A percentile compares a stretch with the other conserved stretches of the same genome.
Evolutionary conservation across 2,888 invertebrate species (phyloP).

Genomic region (Mimas tiliae): DNA sequence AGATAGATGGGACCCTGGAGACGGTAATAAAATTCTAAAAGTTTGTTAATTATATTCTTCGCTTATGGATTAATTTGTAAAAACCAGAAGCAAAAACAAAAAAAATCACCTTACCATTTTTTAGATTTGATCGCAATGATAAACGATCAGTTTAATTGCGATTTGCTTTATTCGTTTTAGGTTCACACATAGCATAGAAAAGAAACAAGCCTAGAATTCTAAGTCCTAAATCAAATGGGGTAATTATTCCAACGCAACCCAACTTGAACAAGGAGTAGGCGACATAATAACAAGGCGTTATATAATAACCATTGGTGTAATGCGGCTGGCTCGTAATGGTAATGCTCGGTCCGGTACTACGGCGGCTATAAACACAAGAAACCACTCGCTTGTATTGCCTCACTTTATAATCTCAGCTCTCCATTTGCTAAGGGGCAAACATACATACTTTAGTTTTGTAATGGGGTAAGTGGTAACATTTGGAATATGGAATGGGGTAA

Average conservation of each 20-base stretch:
- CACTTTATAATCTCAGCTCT: conserved; percentile 25
- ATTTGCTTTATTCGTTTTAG: no score
- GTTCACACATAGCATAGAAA: no score
- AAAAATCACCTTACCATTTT: no score
- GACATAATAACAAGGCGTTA: conserved; percentile 2
- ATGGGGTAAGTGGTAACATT: conserved; percentile 14
- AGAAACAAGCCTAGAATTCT: no score
- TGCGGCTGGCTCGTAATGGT: neutral
- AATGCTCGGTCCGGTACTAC: conserved; percentile 29
- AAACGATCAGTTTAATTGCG: no score
- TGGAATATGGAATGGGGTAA: conserved; percentile 13
- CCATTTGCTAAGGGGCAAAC: conserved; percentile 14
- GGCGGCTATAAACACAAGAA: conserved; percentile 47
- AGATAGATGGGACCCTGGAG: no score
- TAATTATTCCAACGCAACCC: conserved; percentile 1
- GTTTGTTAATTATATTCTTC: no score
- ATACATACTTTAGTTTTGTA: conserved; percentile 12
- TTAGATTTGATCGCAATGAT: no score
- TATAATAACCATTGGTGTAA: conserved; percentile 18
- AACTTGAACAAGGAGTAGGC: neutral
- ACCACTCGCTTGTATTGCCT: conserved; percentile 45
- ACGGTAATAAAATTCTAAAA: no score
- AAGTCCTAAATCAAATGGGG: neutral
- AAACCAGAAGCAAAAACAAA: no score
- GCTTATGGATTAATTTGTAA: no score